Conservation (phyloP, 1,140 invertebrate species). For the Trachymyrmex septentrionalis region DNA sequence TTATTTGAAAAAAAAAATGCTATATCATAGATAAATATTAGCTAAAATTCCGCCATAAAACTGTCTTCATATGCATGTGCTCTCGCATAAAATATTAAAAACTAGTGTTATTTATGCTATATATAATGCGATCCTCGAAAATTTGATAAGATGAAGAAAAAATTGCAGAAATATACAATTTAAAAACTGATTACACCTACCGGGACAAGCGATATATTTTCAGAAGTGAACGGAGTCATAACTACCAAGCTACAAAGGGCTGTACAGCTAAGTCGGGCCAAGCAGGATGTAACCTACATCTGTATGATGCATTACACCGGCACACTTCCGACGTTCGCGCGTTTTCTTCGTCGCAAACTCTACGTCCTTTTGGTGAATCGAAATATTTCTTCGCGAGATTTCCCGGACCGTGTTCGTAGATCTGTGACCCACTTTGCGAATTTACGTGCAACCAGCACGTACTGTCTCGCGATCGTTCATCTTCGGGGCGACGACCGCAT, state of each 20-base stretch:
- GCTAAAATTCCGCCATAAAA: too few relatives aligned
- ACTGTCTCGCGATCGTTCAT: constrained; percentile 56
- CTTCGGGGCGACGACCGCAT: constrained; percentile 62
- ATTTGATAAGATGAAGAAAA: not conserved
- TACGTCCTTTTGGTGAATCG: constrained; percentile 11
- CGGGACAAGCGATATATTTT: not conserved
- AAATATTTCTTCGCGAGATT: constrained; percentile 40
- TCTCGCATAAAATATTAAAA: too few relatives aligned
- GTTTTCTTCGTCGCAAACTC: constrained; percentile 21
- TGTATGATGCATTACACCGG: constrained; percentile 43
- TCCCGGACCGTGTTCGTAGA: not conserved
- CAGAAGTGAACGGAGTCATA: not conserved
- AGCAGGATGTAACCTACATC: constrained; percentile 37
- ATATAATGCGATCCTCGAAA: not conserved
- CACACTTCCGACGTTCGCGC: constrained; percentile 6
- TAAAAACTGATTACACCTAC: not conserved
- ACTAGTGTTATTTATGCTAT: not conserved
- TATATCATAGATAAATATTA: too few relatives aligned
- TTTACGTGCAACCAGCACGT: constrained; percentile 36
- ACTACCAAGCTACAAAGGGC: constrained; percentile 3
- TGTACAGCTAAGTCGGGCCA: not conserved
- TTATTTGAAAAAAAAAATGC: too few relatives aligned
- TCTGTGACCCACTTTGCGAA: constrained; percentile 47
- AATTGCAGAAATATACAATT: not conserved
- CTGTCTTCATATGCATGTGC: too few relatives aligned